These are phyloP conservation scores for Anarrhichthys ocellatus DNA, from an alignment of 2,113 vertebrate genomes.

Conservation along the genomic window DNA sequence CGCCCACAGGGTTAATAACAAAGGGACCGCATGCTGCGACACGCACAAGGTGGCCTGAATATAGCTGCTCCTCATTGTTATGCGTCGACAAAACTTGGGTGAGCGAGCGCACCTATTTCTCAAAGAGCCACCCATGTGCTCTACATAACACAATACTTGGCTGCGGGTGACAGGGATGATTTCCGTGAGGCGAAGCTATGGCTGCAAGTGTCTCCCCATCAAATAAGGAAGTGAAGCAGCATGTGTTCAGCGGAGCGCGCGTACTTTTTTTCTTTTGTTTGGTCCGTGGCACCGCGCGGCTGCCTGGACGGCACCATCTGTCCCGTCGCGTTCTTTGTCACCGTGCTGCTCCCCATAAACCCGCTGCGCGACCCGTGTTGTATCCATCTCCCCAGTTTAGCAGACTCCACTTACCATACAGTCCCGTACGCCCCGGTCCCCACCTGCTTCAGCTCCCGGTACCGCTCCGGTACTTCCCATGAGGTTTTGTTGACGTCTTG, in stretches of 20 bases:
- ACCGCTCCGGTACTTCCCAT: slow-evolving; percentile 93
- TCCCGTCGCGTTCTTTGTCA: slow-evolving; percentile 46
- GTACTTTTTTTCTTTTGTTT: slow-evolving; percentile 63
- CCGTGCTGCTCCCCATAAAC: neutral
- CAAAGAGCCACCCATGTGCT: neutral
- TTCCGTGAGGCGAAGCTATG: neutral
- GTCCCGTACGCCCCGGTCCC: slow-evolving; percentile 95
- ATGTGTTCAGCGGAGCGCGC: slow-evolving; percentile 31
- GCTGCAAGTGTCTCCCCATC: slow-evolving; percentile 47
- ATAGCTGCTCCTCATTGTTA: neutral
- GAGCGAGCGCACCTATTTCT: neutral
- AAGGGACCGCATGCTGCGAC: slow-evolving; percentile 29
- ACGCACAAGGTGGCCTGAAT: slow-evolving; percentile 7
- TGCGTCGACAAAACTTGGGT: neutral
- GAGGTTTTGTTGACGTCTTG: slow-evolving; percentile 92
- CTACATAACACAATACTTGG: too few species aligned
- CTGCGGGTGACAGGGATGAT: neutral
- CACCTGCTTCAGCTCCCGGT: slow-evolving; percentile 90
- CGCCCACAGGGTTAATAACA: slow-evolving; percentile 67
- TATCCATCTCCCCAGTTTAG: neutral
- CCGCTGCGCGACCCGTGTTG: neutral
- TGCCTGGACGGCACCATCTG: slow-evolving; percentile 55
- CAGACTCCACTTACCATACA: slow-evolving; percentile 90
- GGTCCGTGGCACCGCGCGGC: slow-evolving; percentile 28
- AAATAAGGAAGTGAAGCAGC: slow-evolving; percentile 72